Conservation (phyloP, 2,797 vertebrate genomes). For the Adrianichthys oophorus region DNA sequence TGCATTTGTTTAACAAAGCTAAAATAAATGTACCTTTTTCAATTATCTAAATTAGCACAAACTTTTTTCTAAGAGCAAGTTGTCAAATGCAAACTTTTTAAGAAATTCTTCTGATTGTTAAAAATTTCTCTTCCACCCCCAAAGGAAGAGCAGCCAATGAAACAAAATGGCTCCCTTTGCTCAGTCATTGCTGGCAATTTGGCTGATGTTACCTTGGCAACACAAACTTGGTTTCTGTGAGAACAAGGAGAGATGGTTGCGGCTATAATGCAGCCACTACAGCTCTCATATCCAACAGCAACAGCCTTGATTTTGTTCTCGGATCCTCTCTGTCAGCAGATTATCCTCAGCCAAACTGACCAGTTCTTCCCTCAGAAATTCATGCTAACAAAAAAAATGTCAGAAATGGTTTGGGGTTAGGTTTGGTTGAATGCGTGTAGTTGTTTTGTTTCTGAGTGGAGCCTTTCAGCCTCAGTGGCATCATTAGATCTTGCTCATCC, state of each 20-base stretch:
- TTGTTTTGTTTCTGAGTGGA: not conserved
- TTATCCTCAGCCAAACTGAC: constrained; percentile 16
- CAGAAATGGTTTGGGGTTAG: not conserved
- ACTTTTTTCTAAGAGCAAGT: not conserved
- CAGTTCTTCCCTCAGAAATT: constrained; percentile 20
- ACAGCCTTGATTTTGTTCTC: constrained; percentile 54
- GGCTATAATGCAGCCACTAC: constrained; percentile 44
- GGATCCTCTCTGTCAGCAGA: constrained; percentile 30
- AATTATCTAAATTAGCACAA: too few species aligned
- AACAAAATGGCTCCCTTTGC: constrained; percentile 78
- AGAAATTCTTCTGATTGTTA: not conserved
- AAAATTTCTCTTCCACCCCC: constrained; percentile 12
- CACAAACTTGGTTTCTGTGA: constrained; percentile 74
- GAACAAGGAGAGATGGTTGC: constrained; percentile 59
- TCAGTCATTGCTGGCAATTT: constrained; percentile 73
- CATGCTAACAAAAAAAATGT: not conserved
- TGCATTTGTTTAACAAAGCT: not conserved
- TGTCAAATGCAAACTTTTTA: constrained; percentile 21
- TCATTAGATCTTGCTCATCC: constrained; percentile 1
- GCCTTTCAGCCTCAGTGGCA: constrained; percentile 11
- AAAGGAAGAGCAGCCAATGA: constrained; percentile 62
- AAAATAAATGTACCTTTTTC: too few species aligned
- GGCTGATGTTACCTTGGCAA: constrained; percentile 77
- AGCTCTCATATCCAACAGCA: constrained; percentile 49
- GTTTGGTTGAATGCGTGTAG: too few species aligned